These are phyloP conservation scores for Diabrotica virgifera DNA, from an alignment of 1,140 invertebrate species.

Conservation along the genomic window DNA sequence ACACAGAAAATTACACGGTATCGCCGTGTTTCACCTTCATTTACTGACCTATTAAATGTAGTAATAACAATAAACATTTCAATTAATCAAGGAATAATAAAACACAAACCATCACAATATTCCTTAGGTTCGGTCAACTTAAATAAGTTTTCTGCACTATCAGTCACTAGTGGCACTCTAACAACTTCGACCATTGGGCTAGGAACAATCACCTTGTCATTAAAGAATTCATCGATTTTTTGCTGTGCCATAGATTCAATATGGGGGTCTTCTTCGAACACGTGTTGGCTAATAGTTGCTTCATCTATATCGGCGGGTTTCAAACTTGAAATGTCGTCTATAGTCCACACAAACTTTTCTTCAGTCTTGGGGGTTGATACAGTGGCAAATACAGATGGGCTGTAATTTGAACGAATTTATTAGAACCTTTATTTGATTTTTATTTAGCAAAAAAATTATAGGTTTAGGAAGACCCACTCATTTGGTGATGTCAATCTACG, in stretches of 20 bases:
- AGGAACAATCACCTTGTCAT: constrained; percentile 42
- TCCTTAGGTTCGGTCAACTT: constrained; percentile 14
- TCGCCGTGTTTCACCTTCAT: too few relatives aligned
- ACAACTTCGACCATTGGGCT: constrained; percentile 39
- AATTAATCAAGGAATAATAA: not conserved
- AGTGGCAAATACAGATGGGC: constrained; percentile 43
- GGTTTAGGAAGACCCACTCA: constrained; percentile 5
- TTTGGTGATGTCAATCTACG: too few relatives aligned
- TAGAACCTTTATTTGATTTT: too few relatives aligned
- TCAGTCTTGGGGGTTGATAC: constrained; percentile 37
- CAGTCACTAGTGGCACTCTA: constrained; percentile 30
- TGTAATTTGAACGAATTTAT: constrained; percentile 23
- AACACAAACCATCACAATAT: constrained; percentile 17
- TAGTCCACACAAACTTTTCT: constrained; percentile 45
- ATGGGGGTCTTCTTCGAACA: constrained; percentile 31
- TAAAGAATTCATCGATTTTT: constrained; percentile 45
- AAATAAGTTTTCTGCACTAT: constrained; percentile 13
- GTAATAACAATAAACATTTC: not conserved
- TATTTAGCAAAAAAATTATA: constrained; percentile 21
- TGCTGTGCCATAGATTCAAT: constrained; percentile 39
- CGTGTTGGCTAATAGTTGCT: constrained; percentile 38
- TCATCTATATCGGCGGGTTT: constrained; percentile 47
- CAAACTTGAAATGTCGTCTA: constrained; percentile 43
- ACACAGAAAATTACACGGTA: too few relatives aligned
- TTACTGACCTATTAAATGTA: too few relatives aligned